Base-by-base conservation (phyloP, 2,888 invertebrate genomes). In the Microctonus brassicae region DNA sequence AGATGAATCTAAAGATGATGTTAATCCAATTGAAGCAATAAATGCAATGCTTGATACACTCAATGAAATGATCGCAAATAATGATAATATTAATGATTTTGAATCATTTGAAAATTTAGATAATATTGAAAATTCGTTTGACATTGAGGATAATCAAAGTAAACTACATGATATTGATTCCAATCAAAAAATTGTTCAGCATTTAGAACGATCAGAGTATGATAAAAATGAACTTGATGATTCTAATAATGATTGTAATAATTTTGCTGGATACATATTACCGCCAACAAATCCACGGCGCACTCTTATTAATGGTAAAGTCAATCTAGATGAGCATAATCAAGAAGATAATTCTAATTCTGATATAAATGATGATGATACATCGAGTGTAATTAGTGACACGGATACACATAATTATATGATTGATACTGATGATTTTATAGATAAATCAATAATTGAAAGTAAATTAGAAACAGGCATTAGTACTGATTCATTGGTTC, bases 21-120 rank as follows among this genome's bases (percentile, higher is more conserved):
- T 80, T 9, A 82, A 82, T 76, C 80, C 79, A 0, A 78, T 82
- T 33, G 80, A 85, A 55, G 79, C 79, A 24, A 83, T 86, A 26
- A 81, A 82, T 69, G 72, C 70, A 22, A 84, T 84, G 36, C 73
- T 85, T 17, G 81, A 80, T 58, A 79, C 81, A 66, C 73, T 84
- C 42, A 81, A 83, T 58, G 78, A 80, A 0, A 78, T 81, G 70
- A 73, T 78, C 24, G 61, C 75, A 22, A 79, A 83, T 66, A 69
- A 79, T 22, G 78, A 80, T 2, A 76, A 79, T 11, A 75, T 78
- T 4, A 75, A 77, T 34, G 77, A 64, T 39, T 10, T 61, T 34
- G 47, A 36, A 60, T 10, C 34, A 34, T 33, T 58, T n/a, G 17
- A 42, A 34, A 34, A 34, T 17, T 7, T 6, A 5, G 47, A 47